A percentile compares a stretch with the other conserved stretches of the same genome.
phyloP scores from a whole-genome alignment of 2,888 invertebrate genomes.

The Sarcophaga carnaria region DNA sequence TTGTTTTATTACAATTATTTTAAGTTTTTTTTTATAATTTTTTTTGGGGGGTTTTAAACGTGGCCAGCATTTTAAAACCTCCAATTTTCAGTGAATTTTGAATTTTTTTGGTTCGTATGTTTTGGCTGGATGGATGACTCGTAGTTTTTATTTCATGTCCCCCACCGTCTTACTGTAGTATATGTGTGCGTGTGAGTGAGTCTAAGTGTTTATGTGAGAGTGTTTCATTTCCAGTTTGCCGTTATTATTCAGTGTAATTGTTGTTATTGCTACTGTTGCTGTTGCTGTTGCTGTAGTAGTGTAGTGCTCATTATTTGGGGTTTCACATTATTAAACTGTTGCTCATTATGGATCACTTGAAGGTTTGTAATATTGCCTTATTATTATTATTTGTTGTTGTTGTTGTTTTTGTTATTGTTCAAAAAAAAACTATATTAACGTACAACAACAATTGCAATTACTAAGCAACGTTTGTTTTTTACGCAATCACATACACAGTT shows the following conservation, averaged over 20 bases:
- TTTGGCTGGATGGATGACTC: conserved; percentile 39
- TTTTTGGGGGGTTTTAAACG: conserved; percentile 22
- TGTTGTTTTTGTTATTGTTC: conserved; percentile 10
- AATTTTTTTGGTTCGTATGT: background rate
- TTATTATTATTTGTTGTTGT: conserved; percentile 23
- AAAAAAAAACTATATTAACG: conserved; percentile 13
- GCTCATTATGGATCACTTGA: conserved; percentile 55
- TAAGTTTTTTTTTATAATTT: conserved; percentile 8
- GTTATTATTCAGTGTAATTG: conserved; percentile 1
- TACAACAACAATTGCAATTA: background rate
- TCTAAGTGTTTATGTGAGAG: background rate
- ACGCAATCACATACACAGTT: conserved; percentile 57
- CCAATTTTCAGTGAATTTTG: background rate
- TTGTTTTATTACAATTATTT: conserved; percentile 31
- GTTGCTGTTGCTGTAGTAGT: conserved; percentile 26
- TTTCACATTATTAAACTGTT: conserved; percentile 59
- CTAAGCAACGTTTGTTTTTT: conserved; percentile 31
- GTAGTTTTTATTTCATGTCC: background rate
- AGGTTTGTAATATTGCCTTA: conserved; percentile 18
- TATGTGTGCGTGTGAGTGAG: background rate
- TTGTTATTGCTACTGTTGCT: background rate
- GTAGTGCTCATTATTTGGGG: conserved; percentile 22
- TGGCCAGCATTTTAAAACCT: conserved; percentile 42
- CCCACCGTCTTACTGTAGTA: background rate
- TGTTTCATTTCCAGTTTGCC: conserved; percentile 5